Conservation (phyloP, 1,140 invertebrate species). For the Acromyrmex heyeri region DNA sequence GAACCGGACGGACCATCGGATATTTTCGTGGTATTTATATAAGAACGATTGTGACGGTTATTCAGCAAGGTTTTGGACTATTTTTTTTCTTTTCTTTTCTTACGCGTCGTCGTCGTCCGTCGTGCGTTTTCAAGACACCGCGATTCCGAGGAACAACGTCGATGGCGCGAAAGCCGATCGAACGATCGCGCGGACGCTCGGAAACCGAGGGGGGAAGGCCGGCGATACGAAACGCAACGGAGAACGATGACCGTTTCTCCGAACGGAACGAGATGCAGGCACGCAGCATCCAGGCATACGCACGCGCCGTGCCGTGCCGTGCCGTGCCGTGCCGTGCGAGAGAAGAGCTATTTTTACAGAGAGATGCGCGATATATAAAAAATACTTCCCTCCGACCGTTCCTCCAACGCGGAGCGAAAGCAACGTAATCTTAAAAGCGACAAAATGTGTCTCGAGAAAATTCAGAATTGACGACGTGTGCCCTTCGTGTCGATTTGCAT, state of each 20-base stretch:
- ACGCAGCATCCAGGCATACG: conserved; percentile 33
- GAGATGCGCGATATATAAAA: conserved; percentile 29
- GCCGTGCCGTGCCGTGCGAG: not conserved
- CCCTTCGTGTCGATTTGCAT: conserved; percentile 2
- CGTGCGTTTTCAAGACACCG: conserved; percentile 52
- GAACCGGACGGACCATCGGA: conserved; percentile 75
- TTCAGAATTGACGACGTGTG: conserved; percentile 27
- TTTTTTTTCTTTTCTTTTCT: not conserved
- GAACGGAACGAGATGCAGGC: conserved; percentile 58
- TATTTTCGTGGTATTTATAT: conserved; percentile 38
- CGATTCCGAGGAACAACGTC: conserved; percentile 54
- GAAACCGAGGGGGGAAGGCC: conserved; percentile 58
- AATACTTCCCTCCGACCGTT: conserved; percentile 6
- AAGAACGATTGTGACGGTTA: conserved; percentile 67
- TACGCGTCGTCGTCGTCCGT: conserved; percentile 67
- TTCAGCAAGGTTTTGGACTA: conserved; percentile 51
- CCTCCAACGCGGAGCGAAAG: conserved; percentile 11
- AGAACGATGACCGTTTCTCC: conserved; percentile 63
- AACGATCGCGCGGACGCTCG: conserved; percentile 9
- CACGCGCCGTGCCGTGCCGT: not conserved
- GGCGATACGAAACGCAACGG: conserved; percentile 54
- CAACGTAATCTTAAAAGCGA: conserved; percentile 15
- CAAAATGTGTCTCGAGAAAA: conserved; percentile 1
- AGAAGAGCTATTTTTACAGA: conserved; percentile 43
- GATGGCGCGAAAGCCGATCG: conserved; percentile 22